Evolutionary conservation across 2,797 vertebrate genomes (phyloP).

Genomic region (Cheirogaleus major): DNA sequence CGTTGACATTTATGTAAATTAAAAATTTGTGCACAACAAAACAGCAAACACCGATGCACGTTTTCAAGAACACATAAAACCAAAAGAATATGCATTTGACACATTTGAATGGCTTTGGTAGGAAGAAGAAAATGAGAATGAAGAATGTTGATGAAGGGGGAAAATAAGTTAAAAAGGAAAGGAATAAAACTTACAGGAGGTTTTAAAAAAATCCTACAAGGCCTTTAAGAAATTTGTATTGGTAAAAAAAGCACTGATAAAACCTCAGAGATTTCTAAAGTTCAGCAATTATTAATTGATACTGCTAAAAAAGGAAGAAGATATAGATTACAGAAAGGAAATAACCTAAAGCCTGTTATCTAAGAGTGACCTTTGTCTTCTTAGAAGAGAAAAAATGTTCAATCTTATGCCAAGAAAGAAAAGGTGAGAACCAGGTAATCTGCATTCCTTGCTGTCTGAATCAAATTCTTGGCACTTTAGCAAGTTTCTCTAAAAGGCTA

Average conservation of each 20-base stretch:
- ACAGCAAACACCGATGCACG: neutral
- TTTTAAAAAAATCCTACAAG: neutral
- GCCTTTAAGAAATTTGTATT: neutral
- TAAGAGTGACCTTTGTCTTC: neutral
- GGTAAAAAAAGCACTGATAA: neutral
- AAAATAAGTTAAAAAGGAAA: neutral
- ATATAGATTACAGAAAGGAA: slow-evolving; percentile 3
- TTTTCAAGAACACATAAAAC: neutral
- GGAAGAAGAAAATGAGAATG: neutral
- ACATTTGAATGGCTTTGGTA: neutral
- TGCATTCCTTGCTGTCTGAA: neutral
- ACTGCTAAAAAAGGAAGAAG: neutral
- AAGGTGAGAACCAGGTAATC: neutral
- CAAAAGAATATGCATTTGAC: neutral
- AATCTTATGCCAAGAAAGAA: neutral
- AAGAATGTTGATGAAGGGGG: neutral
- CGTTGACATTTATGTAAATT: neutral
- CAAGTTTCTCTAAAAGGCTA: neutral
- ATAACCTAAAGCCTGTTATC: neutral
- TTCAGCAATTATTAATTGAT: neutral
- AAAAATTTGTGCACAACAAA: neutral
- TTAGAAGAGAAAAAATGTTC: neutral
- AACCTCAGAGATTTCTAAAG: neutral
- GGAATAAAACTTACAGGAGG: neutral
- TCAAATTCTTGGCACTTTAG: neutral